A percentile compares a stretch with the other conserved stretches of the same genome.
These are phyloP conservation scores for Darevskia nairensis DNA, from an alignment of 2,797 vertebrate species.

Conservation along the genomic window DNA sequence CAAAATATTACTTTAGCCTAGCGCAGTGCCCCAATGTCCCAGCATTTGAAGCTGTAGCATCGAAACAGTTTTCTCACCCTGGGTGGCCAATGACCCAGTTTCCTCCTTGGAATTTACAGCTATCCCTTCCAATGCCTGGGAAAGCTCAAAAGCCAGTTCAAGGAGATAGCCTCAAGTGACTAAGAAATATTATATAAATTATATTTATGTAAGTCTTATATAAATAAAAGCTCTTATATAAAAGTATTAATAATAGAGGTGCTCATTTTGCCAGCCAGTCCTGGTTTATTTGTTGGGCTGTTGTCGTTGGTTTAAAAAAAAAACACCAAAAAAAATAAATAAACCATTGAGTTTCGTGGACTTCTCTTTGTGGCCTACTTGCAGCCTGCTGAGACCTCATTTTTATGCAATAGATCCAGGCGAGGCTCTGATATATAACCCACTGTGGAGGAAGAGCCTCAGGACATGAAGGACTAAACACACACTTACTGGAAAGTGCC, in stretches of 20 bases:
- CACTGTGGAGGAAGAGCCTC: not conserved
- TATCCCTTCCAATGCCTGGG: not conserved
- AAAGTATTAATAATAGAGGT: not conserved
- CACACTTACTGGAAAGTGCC: constrained; percentile 14
- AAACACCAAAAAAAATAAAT: not conserved
- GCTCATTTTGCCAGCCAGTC: not conserved
- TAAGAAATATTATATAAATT: not conserved
- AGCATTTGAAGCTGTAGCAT: not conserved
- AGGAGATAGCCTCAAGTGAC: not conserved
- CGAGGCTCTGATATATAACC: constrained; percentile 18
- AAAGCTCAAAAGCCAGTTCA: not conserved
- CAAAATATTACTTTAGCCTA: not conserved
- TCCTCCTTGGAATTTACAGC: not conserved
- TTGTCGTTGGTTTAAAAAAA: not conserved
- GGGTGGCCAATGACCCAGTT: not conserved
- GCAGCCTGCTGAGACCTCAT: not conserved
- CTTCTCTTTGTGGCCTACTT: not conserved
- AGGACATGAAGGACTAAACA: not conserved
- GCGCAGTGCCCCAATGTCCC: not conserved
- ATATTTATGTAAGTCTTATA: not conserved
- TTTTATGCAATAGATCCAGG: constrained; percentile 4
- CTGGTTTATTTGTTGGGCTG: not conserved
- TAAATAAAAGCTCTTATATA: not conserved
- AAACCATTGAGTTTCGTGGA: not conserved
- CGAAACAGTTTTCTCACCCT: not conserved